Percentiles rank a stretch among this genome's conserved stretches.
These are phyloP conservation scores for Drepana arcuata DNA, from an alignment of 1,140 invertebrate genomes.

Conservation along the genomic window DNA sequence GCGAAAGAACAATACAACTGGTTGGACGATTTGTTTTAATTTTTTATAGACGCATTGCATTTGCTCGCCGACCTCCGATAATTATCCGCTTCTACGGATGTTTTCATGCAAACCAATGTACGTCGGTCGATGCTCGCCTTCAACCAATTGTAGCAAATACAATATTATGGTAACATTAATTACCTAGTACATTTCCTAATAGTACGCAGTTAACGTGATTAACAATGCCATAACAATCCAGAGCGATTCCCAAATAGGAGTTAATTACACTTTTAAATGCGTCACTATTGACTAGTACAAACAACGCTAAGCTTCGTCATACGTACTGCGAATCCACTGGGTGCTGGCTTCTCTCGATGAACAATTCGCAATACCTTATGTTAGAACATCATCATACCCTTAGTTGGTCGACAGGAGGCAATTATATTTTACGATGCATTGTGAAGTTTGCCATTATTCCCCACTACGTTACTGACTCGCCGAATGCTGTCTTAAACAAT, in stretches of 20 bases:
- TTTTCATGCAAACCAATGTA: conserved; percentile 18
- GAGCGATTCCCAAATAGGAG: neutral
- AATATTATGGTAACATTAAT: too few relatives aligned
- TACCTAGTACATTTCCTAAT: too few relatives aligned
- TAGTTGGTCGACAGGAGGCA: conserved; percentile 40
- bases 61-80: conserved; percentile 18
- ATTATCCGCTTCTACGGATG: conserved; percentile 26
- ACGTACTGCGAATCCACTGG: conserved; percentile 1
- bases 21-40: conserved; percentile 56
- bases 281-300: too few relatives aligned
- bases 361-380: conserved; percentile 17
- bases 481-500: conserved; percentile 13
- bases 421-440: conserved; percentile 61
- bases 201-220: too few relatives aligned
- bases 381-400: conserved; percentile 49
- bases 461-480: conserved; percentile 16
- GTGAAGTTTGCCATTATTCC: conserved; percentile 43
- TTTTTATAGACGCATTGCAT: conserved; percentile 28
- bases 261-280: neutral
- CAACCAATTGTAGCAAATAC: neutral
- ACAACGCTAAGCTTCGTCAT: too few relatives aligned
- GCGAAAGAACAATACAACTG: conserved; percentile 61
- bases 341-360: conserved; percentile 5
- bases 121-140: neutral
- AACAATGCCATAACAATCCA: too few relatives aligned